Conservation (phyloP, 2,113 vertebrate genomes). For the Dipodomys spectabilis region DNA sequence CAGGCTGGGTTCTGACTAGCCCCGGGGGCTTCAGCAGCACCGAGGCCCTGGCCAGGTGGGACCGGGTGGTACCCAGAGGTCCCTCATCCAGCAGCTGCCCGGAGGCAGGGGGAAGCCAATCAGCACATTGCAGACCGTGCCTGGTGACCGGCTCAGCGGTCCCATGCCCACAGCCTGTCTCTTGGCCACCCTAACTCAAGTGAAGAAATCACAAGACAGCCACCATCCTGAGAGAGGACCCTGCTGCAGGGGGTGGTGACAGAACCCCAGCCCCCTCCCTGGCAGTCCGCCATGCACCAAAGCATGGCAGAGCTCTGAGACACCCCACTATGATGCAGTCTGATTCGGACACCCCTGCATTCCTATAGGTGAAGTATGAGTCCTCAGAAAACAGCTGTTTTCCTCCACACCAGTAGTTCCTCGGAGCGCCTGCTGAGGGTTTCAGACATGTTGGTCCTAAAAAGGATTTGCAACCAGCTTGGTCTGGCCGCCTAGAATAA, state of each 20-base stretch:
- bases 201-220: fast-evolving
- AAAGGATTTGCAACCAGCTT: neutral
- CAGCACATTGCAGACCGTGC: neutral
- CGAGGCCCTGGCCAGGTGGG: no score
- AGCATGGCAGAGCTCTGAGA: neutral
- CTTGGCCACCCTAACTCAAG: neutral
- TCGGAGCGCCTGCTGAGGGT: neutral
- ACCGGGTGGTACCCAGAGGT: no score
- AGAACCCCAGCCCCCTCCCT: no score
- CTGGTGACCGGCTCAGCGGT: neutral
- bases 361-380: neutral
- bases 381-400: neutral
- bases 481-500: no score
- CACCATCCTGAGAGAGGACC: fast-evolving
- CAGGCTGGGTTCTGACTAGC: no score
- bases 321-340: fast-evolving
- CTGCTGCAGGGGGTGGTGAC: fast-evolving
- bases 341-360: neutral
- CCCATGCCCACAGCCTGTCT: neutral
- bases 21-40: no score
- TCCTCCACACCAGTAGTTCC: neutral
- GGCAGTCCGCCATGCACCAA: fast-evolving
- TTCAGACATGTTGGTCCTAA: neutral
- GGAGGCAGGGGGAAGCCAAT: neutral
- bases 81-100: no score